Evolutionary conservation across 1,140 invertebrate species (phyloP).

Genomic region (Lasioglossum albipes): DNA sequence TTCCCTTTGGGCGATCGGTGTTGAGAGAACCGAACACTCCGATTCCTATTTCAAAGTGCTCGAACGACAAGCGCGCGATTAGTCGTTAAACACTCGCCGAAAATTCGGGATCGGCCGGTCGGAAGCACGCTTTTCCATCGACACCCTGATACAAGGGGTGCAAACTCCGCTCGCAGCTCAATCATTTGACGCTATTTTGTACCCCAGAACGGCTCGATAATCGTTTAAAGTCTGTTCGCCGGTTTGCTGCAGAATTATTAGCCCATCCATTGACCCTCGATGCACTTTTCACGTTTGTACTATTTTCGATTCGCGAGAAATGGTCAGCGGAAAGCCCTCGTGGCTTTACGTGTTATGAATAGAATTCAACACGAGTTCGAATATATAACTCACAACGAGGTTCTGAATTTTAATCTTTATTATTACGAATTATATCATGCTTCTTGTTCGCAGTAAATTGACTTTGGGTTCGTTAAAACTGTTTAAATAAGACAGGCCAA

Average conservation of each 20-base stretch:
- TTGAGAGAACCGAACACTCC: slow-evolving; percentile 36
- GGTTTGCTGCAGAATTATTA: neutral
- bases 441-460: too few species aligned
- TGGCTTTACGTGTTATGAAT: too few species aligned
- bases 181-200: neutral
- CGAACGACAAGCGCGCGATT: slow-evolving; percentile 56
- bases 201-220: neutral
- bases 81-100: slow-evolving; percentile 47
- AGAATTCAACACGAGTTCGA: too few species aligned
- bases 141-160: neutral
- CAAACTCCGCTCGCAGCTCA: neutral
- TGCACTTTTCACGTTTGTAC: too few species aligned
- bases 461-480: too few species aligned
- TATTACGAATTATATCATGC: too few species aligned
- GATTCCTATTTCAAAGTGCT: slow-evolving; percentile 58
- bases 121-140: slow-evolving; percentile 36
- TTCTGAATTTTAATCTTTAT: too few species aligned
- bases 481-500: too few species aligned
- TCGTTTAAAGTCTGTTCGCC: neutral
- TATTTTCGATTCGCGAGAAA: too few species aligned
- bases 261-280: too few species aligned
- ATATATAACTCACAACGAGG: too few species aligned
- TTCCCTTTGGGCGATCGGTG: slow-evolving; percentile 53
- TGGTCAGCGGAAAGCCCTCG: too few species aligned
- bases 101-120: slow-evolving; percentile 45